These are phyloP conservation scores for Aromia moschata DNA, from an alignment of 2,888 invertebrate species.

Conservation along the genomic window DNA sequence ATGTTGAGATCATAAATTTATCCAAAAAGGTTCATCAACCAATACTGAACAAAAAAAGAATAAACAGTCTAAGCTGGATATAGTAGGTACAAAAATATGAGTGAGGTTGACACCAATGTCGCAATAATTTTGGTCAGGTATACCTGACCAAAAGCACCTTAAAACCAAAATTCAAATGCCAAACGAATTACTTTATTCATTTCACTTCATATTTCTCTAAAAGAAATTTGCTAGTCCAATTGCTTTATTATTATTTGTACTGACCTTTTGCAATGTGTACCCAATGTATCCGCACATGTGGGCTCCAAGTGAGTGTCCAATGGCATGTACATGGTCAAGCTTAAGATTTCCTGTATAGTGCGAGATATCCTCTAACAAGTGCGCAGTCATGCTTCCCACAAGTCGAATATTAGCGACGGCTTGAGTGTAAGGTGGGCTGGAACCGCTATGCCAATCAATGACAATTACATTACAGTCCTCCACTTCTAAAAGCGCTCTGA, in stretches of 20 bases:
- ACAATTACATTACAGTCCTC: slow-evolving; percentile 79
- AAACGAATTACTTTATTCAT: no score
- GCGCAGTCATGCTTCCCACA: slow-evolving; percentile 84
- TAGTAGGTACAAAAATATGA: no score
- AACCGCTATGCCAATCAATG: slow-evolving; percentile 88
- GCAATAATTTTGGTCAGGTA: no score
- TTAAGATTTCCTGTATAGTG: slow-evolving; percentile 60
- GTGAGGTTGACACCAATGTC: no score
- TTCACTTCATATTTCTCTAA: no score
- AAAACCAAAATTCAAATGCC: no score
- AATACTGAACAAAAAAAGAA: no score
- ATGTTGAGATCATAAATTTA: no score
- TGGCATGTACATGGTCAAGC: slow-evolving; percentile 78
- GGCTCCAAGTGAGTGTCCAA: slow-evolving; percentile 88
- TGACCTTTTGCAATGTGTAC: slow-evolving; percentile 73
- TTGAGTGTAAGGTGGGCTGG: slow-evolving; percentile 89
- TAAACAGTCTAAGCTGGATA: no score
- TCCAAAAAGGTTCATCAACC: no score
- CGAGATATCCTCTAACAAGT: slow-evolving; percentile 67
- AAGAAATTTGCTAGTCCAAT: no score
- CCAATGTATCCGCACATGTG: slow-evolving; percentile 89
- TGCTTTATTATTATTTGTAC: slow-evolving; percentile 22
- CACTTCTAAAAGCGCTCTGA: slow-evolving; percentile 75
- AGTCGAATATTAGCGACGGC: slow-evolving; percentile 91
- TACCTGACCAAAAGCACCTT: no score